phyloP scores from a whole-genome alignment of 1,140 invertebrate genomes.

The Pseudomyrmex cubaensis region DNA sequence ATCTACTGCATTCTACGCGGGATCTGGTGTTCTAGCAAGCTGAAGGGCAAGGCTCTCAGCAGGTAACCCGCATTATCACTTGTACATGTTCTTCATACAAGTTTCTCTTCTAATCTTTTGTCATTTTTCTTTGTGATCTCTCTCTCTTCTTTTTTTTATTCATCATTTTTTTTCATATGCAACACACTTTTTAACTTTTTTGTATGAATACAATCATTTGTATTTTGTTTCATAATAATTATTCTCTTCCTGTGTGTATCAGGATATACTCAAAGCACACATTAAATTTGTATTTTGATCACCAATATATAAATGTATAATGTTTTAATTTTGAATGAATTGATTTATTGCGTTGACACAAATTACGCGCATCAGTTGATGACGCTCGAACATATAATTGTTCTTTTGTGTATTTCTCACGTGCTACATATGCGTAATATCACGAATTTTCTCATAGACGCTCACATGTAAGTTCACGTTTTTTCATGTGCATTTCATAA shows the following conservation, averaged over 20 bases:
- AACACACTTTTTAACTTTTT: conserved; percentile 1
- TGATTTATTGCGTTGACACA: neutral
- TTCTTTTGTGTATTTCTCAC: neutral
- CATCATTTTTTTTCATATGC: conserved; percentile 10
- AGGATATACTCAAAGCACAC: neutral
- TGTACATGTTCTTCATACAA: conserved; percentile 63
- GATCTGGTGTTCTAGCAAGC: conserved; percentile 90
- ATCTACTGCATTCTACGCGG: conserved; percentile 82
- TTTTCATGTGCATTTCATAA: neutral
- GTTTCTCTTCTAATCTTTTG: conserved; percentile 54
- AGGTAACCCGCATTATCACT: conserved; percentile 88
- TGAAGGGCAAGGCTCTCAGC: conserved; percentile 91
- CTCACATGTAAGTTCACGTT: neutral
- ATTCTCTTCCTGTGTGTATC: conserved; percentile 14
- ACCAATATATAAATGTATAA: neutral
- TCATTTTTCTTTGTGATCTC: conserved; percentile 29
- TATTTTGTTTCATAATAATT: neutral
- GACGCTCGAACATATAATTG: neutral
- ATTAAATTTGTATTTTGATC: neutral
- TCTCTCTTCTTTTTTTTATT: conserved; percentile 34
- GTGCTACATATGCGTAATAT: neutral
- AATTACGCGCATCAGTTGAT: conserved; percentile 3
- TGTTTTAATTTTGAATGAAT: neutral
- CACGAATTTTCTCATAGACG: neutral
- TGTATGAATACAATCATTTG: conserved; percentile 3